Evolutionary conservation across 2,113 vertebrate genomes (phyloP), one percentile per base, ranked within the genome.

Genomic region (Nyctibius bracteatus): DNA sequence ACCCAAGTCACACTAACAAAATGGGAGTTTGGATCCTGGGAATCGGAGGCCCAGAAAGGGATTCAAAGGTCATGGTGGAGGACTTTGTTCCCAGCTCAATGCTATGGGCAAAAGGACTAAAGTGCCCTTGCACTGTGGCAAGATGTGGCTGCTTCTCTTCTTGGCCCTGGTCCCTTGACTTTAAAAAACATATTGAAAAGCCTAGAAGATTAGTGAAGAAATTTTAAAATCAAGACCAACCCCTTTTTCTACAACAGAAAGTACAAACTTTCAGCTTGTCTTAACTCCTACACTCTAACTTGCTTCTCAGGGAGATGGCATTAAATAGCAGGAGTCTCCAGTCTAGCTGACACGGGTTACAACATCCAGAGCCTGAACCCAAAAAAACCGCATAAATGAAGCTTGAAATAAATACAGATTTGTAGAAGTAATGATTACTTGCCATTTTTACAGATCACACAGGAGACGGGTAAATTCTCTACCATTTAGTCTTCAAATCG

Each of bases 401-500:
- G 37, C 46, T 6, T 63, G 49, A 91, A 96, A 95, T 88, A 90
- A 82, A 91, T 72, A 92, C 30, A 93, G 44, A 93, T 46, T 63
- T 85, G 55, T 43, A 84, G 52, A 81, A 91, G 63, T 71, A 94
- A 95, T 61, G 68, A 90, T 63, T 79, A 93, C 68, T 68, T 94
- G 66, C 70, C 58, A 87, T 73, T 94, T 90, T 79, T 72, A 96
- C 70, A 84, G 61, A 94, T 88, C 68, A 82, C 68, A 82, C 1
- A 68, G n/a, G 54, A 95, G 77, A 86, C 6, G 5, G 31, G 51
- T 80, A 95, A 94, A 94, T 94, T 77, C 86, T 84, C 77, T 72
- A 62, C 35, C 73, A 91, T 93, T 95, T 72, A 82, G 83, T 65
- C 92, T 75, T 92, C 86, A 96, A 73, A 85, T 44, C 35, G 12